Evolutionary conservation across 2,888 invertebrate species (phyloP).

Genomic region (Tanytarsus gracilentus): DNA sequence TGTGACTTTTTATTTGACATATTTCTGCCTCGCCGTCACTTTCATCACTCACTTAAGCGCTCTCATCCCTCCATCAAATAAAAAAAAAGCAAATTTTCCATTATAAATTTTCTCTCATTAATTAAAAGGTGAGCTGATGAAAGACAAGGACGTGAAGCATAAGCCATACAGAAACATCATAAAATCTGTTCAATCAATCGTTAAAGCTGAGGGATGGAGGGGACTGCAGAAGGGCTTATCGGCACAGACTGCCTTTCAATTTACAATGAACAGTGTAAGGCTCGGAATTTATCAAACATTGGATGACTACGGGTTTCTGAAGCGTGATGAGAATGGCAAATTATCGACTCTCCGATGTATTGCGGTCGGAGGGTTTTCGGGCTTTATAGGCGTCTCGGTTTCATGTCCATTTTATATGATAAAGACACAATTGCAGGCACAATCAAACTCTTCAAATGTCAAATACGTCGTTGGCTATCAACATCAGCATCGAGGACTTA

Average conservation of each 20-base stretch:
- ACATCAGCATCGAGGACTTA: conserved; percentile 56
- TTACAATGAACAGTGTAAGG: conserved; percentile 44
- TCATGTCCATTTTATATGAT: conserved; percentile 71
- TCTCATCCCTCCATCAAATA: background rate
- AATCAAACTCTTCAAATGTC: conserved; percentile 48
- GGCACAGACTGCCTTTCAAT: conserved; percentile 76
- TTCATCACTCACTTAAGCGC: too few species aligned
- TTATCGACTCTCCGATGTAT: conserved; percentile 33
- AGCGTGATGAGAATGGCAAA: conserved; percentile 34
- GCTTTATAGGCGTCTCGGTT: conserved; percentile 56
- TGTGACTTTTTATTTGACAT: background rate
- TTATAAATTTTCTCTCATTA: background rate
- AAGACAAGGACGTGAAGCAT: conserved; percentile 52
- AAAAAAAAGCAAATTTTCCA: background rate
- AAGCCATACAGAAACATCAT: conserved; percentile 63
- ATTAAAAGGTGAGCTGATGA: conserved; percentile 52
- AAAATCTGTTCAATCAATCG: conserved; percentile 67
- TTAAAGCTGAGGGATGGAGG: conserved; percentile 55
- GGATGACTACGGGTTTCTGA: conserved; percentile 48
- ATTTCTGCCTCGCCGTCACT: too few species aligned
- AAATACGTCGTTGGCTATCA: conserved; percentile 79
- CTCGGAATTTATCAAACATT: conserved; percentile 57
- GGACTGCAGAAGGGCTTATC: conserved; percentile 70
- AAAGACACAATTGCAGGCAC: conserved; percentile 77
- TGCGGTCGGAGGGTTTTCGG: conserved; percentile 46